Conservation (phyloP, 64 coral and sea anemone genomes). For the Platygyra sinensis region DNA sequence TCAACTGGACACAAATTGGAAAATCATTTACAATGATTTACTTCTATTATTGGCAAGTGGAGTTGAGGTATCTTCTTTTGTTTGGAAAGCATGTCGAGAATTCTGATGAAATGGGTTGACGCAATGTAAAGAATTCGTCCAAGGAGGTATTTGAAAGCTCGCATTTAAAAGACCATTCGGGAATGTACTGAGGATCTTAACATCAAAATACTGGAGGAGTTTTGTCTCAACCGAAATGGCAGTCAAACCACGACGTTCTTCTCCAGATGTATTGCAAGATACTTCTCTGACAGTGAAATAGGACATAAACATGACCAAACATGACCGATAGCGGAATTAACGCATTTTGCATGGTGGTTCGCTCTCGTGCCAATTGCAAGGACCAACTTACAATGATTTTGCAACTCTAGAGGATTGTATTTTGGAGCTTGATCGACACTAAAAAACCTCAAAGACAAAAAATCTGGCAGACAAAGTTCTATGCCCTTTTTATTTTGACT, state of each 20-base stretch:
- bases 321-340: neutral
- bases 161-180: neutral
- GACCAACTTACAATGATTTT: no score
- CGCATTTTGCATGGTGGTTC: no score
- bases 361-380: no score
- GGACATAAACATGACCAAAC: neutral
- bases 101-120: neutral
- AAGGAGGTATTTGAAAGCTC: neutral
- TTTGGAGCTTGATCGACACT: no score
- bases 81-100: conserved; percentile 17
- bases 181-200: neutral
- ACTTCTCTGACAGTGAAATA: neutral
- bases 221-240: no score
- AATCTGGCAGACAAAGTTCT: no score
- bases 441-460: no score
- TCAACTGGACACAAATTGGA: neutral
- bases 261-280: neutral
- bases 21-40: neutral
- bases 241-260: neutral
- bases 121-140: neutral
- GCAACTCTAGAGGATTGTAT: no score
- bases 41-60: neutral
- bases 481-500: no score
- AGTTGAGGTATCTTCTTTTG: conserved; percentile 4
- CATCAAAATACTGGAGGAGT: no score